Conservation (phyloP, 2,888 invertebrate genomes). For the Endotricha flammealis region DNA sequence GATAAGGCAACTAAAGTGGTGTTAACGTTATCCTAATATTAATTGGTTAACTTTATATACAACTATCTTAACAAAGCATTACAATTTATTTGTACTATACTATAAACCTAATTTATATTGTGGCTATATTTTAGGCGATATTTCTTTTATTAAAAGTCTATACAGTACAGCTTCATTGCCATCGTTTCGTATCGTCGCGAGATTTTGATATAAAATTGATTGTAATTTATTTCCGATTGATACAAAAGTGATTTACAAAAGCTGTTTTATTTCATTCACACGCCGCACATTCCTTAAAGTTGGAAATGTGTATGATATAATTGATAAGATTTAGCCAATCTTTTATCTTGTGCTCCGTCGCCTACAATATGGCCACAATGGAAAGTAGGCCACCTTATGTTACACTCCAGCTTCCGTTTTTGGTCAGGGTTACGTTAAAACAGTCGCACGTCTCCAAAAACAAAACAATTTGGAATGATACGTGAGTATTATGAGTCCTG, state of each 20-base stretch:
- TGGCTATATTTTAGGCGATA: conserved; percentile 2
- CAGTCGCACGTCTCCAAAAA: conserved; percentile 3
- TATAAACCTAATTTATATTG: conserved; percentile 32
- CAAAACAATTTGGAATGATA: background rate
- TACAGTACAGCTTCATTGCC: too few relatives aligned
- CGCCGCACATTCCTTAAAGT: too few relatives aligned
- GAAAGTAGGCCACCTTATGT: conserved; percentile 6
- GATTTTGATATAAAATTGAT: too few relatives aligned
- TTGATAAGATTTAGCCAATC: background rate
- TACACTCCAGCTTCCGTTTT: conserved; percentile 19
- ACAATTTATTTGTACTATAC: conserved; percentile 58
- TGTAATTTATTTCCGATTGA: too few relatives aligned
- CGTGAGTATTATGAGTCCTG: background rate
- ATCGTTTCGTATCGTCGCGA: too few relatives aligned
- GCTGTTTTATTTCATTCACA: too few relatives aligned
- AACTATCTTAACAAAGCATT: conserved; percentile 45
- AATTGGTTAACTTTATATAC: conserved; percentile 37
- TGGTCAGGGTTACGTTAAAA: conserved; percentile 15
- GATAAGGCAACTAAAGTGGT: conserved; percentile 64
- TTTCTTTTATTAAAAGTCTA: too few relatives aligned
- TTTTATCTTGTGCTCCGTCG: too few relatives aligned
- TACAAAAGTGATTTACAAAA: too few relatives aligned
- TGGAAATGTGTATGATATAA: too few relatives aligned
- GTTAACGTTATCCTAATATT: conserved; percentile 35
- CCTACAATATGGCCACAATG: background rate